phyloP scores from a whole-genome alignment of 1,140 invertebrate genomes.

The Myzus persicae region DNA sequence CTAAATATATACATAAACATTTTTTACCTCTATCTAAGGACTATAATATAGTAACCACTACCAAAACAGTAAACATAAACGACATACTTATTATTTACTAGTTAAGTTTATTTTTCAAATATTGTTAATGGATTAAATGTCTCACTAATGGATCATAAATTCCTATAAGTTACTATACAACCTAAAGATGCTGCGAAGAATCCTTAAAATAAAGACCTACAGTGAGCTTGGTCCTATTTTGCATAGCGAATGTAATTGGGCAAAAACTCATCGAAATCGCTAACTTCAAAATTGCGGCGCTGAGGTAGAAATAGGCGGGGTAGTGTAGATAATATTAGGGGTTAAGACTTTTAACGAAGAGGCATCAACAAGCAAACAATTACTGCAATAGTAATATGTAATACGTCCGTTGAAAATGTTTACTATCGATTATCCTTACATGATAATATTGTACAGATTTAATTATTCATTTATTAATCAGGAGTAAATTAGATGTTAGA shows the following conservation, averaged over 20 bases:
- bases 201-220: not conserved
- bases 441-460: not conserved
- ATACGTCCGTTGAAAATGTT: not conserved
- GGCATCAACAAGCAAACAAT: not conserved
- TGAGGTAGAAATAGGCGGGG: not conserved
- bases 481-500: not conserved
- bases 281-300: not conserved
- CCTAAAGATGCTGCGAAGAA: not conserved
- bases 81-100: no score
- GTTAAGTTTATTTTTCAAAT: not conserved
- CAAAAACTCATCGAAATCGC: not conserved
- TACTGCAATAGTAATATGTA: not conserved
- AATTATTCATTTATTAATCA: not conserved
- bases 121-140: no score
- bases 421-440: not conserved
- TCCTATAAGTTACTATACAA: no score
- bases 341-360: not conserved
- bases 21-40: no score
- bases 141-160: no score
- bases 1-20: no score
- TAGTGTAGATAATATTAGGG: not conserved
- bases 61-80: no score
- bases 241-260: not conserved
- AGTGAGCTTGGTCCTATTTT: not conserved
- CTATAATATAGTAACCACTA: not conserved